Evolutionary conservation across 2,113 vertebrate species (phyloP), one percentile per base, ranked within the genome.

Genomic region (Siphamia tubifer): DNA sequence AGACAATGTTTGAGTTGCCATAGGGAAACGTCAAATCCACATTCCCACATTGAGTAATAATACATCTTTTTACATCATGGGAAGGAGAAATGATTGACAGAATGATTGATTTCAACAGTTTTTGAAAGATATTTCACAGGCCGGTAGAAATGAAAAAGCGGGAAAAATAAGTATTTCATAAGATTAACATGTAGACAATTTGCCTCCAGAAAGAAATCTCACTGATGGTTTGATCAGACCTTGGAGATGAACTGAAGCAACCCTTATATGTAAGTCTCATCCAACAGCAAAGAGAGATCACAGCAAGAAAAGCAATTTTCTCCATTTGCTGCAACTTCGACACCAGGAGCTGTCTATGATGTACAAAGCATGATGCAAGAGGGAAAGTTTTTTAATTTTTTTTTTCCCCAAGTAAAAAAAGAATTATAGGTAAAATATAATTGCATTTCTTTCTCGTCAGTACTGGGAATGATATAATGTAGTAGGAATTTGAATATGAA

Each of bases 1-100:
- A n/a, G n/a, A n/a, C 27, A 36, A 61, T 36, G 20, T 13, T 31
- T 5, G 31, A 21, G 25, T 9, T 5, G 6, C 38, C 38, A 36
- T 10, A 5, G 16, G 21, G 11, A 55, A 27, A 16, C 34, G 8
- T 12, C 5, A 49, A 24, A 57, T 34, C 34, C 10, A 1, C n/a
- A 19, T 43, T 13, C 20, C 9, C 23, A 3, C 19, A 23, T 16
- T 28, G 13, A 15, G 61, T 1, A 42, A 0, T 67, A 39, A 58
- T 67, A 47, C 1, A 51, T 83, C 51, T 68, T 17, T 74, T 54
- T 34, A 34, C 23, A 30, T 30, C 35, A 43, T 71, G 16, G 4
- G 43, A 74, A 62, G 72, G 34, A 57, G 56, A 53, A 6, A 55
- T 81, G 75, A 90, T 70, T 76, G 70, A 82, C 71, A 17, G 21